phyloP scores from a whole-genome alignment of 2,797 vertebrate species.

The Sebastes variabilis region DNA sequence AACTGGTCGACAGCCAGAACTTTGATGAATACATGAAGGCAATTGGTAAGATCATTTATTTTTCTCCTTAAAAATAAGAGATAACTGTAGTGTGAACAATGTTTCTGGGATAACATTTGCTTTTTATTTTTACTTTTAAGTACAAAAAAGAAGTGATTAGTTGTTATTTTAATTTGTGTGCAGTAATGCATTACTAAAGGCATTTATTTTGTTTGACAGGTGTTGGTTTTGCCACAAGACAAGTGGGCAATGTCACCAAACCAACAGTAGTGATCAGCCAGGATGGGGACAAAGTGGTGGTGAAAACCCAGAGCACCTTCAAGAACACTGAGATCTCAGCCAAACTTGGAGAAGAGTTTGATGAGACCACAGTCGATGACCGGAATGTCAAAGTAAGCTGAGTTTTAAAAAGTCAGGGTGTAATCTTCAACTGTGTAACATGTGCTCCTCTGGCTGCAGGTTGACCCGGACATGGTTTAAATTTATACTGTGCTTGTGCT shows the following conservation, averaged over 20 bases:
- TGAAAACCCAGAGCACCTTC: slow-evolving; percentile 94
- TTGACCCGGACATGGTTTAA: background rate
- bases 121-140: background rate
- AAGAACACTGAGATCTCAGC: slow-evolving; percentile 93
- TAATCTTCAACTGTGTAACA: background rate
- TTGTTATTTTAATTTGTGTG: background rate
- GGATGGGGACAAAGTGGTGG: slow-evolving; percentile 90
- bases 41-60: slow-evolving; percentile 74
- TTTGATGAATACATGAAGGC: slow-evolving; percentile 98
- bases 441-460: background rate
- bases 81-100: background rate
- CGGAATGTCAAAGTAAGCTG: slow-evolving; percentile 91
- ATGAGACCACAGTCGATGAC: slow-evolving; percentile 93
- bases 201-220: slow-evolving; percentile 72
- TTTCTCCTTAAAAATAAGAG: background rate
- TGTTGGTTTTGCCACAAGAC: slow-evolving; percentile 92
- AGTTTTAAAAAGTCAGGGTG: background rate
- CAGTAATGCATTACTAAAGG: background rate
- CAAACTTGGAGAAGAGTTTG: slow-evolving; percentile 95
- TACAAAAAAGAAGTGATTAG: background rate
- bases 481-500: slow-evolving; percentile 31
- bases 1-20: slow-evolving; percentile 93
- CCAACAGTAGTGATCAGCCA: slow-evolving; percentile 92
- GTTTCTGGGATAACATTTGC: background rate
- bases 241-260: slow-evolving; percentile 96